Base-by-base conservation (phyloP, 1,140 invertebrate species). In the Drosophila suzukii region DNA sequence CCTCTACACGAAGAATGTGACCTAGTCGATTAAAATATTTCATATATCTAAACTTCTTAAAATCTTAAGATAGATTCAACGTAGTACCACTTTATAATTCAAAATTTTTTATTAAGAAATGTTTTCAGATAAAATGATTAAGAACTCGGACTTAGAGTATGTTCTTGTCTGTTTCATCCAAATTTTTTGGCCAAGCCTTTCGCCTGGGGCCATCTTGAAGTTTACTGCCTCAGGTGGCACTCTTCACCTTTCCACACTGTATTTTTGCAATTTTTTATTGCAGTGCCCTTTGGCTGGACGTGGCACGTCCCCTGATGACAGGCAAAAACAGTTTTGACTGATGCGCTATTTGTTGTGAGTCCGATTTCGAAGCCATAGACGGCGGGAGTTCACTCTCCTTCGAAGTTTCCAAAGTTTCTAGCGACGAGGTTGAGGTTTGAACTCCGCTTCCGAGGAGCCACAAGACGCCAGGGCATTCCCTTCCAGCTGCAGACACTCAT, bases 241-340 rank as follows among this genome's bases (percentile, higher is more conserved):
- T 60, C 24, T 5, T 15, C 54, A 58, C 41, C 53, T 49, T 55
- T 47, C 36, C 32, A 56, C 50, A 32, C 1, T 8, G 32, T 8
- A 2, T 10, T 10, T 34, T 34, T 65, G 17, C 27, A 41, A n/a
- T 55, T 34, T 30, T 15, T 20, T 13, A 13, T 12, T 54, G 20
- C 24, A 70, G 38, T 65, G 61, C n/a, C 61, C 49, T 8, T 39
- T 13, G 51, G 56, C 75, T 63, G 75, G 75, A 88, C 83, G 75
- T 83, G 83, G 67, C 83, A 79, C 75, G 83, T 88, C 79, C 73
- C 50, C 75, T 53, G 83, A 86, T 88, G 83, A 88, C 83, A 86
- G 81, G 83, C 76, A 83, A 83, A 81, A 88, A 88, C 75, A 80
- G 81, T 86, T 86, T 88, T 86, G 83, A 86, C 83, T 86, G 83